These are phyloP conservation scores for Haliaeetus leucogaster DNA, from an alignment of 2,113 vertebrate species.

Conservation along the genomic window DNA sequence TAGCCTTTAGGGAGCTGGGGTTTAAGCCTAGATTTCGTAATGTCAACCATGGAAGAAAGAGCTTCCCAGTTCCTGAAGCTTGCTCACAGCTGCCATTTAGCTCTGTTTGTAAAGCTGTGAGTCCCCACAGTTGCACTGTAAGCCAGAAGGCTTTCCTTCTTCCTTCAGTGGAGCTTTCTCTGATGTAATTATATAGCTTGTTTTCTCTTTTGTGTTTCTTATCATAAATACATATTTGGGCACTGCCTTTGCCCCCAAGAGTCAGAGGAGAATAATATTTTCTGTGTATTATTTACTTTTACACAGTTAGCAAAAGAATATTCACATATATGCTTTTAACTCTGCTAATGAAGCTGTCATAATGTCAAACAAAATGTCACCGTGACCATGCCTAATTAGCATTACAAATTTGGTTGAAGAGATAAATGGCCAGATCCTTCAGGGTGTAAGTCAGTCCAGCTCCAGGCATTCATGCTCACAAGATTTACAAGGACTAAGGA, in stretches of 20 bases:
- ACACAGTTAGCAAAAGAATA: background rate
- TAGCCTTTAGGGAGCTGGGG: background rate
- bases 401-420: conserved; percentile 38
- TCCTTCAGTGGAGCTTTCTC: background rate
- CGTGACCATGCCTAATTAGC: conserved; percentile 44
- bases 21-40: background rate
- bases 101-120: background rate
- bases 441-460: background rate
- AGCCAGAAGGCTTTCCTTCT: background rate
- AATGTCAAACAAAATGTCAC: conserved; percentile 64
- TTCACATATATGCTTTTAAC: conserved; percentile 49
- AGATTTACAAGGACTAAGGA: background rate
- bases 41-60: background rate
- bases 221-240: background rate
- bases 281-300: background rate
- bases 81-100: background rate
- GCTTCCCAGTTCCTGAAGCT: background rate
- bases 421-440: conserved; percentile 24
- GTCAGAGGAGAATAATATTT: background rate
- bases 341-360: conserved; percentile 17
- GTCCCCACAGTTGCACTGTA: background rate
- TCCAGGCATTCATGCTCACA: background rate
- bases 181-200: background rate
- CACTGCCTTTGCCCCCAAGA: background rate
- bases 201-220: background rate